phyloP scores from a whole-genome alignment of 2,888 invertebrate species.

The Nomada lathburiana region DNA sequence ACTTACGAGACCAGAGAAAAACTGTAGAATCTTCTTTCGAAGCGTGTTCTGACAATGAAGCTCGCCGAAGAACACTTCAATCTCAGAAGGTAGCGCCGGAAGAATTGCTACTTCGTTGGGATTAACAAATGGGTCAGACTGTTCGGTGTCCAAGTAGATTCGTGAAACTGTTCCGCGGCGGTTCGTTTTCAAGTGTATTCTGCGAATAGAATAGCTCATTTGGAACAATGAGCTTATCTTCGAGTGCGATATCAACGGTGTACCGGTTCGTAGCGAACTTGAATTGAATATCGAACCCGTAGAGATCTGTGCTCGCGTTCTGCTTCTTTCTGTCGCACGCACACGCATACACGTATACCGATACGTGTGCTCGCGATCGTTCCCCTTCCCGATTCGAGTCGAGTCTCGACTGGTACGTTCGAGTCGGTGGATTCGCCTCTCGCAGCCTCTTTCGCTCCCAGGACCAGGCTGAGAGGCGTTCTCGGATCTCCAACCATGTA shows the following conservation, averaged over 20 bases:
- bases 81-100: too few relatives aligned
- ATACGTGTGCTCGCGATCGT: constrained; percentile 38
- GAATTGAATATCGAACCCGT: too few relatives aligned
- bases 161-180: neutral
- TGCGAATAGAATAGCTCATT: neutral
- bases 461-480: constrained; percentile 70
- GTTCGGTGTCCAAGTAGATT: too few relatives aligned
- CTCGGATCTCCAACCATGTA: constrained; percentile 79
- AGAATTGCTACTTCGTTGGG: too few relatives aligned
- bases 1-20: neutral
- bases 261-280: neutral
- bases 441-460: constrained; percentile 59
- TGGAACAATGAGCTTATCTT: too few relatives aligned
- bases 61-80: too few relatives aligned
- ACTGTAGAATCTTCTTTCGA: neutral
- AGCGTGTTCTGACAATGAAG: too few relatives aligned
- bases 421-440: constrained; percentile 44
- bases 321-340: constrained; percentile 39
- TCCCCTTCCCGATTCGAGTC: constrained; percentile 33
- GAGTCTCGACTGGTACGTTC: constrained; percentile 30
- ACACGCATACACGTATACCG: constrained; percentile 10
- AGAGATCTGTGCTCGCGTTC: constrained; percentile 34
- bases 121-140: too few relatives aligned
- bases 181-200: neutral
- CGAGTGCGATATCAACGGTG: neutral